Percentiles rank a stretch among this genome's conserved stretches.
Evolutionary conservation across 2,888 invertebrate species (phyloP).

Genomic region (Harpalus rufipes): DNA sequence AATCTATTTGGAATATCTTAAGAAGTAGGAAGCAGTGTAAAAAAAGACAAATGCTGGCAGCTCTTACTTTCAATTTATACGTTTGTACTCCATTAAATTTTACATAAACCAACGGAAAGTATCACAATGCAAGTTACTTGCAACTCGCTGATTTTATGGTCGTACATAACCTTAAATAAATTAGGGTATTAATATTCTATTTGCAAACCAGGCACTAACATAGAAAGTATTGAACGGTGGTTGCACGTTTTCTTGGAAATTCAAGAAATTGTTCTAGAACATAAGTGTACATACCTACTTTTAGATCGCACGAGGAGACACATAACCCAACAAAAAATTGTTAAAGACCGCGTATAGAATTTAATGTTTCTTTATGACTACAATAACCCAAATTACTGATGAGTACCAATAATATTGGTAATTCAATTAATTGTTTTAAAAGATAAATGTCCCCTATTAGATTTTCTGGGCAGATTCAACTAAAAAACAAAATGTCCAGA

Average conservation of each 20-base stretch:
- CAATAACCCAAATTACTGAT: too few relatives aligned
- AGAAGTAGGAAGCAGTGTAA: slow-evolving; percentile 29
- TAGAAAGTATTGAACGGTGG: slow-evolving; percentile 30
- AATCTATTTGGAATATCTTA: slow-evolving; percentile 51
- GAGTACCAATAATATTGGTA: too few relatives aligned
- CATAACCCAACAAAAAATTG: too few relatives aligned
- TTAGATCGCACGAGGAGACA: too few relatives aligned
- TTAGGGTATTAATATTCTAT: slow-evolving; percentile 23
- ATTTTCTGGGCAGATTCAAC: too few relatives aligned
- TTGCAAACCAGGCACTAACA: not conserved
- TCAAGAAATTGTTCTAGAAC: not conserved
- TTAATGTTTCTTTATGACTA: too few relatives aligned
- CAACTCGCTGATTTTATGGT: not conserved
- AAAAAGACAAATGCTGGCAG: slow-evolving; percentile 36
- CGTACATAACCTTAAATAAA: slow-evolving; percentile 27
- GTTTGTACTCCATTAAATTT: slow-evolving; percentile 24
- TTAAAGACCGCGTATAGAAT: too few relatives aligned
- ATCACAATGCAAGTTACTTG: not conserved
- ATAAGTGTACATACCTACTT: too few relatives aligned
- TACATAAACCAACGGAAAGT: slow-evolving; percentile 24
- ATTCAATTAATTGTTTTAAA: too few relatives aligned
- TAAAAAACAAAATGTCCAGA: too few relatives aligned
- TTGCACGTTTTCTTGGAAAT: not conserved
- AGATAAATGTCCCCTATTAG: too few relatives aligned
- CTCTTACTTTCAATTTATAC: slow-evolving; percentile 46